Evolutionary conservation across 1,140 invertebrate species (phyloP), one percentile per base, ranked within the genome.

Genomic region (Drosophila truncata): DNA sequence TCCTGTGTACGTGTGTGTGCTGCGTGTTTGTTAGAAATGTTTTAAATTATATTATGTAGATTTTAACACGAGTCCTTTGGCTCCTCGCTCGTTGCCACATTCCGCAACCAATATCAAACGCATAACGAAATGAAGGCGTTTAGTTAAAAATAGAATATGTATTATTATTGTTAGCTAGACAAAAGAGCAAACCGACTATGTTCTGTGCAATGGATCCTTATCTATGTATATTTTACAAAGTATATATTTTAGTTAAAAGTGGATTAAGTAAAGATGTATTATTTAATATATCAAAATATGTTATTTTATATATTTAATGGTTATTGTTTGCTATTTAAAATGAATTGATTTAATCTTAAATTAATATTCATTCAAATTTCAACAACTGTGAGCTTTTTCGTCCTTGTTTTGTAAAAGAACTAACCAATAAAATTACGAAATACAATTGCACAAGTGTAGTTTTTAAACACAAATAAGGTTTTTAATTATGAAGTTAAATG

Each of bases 131-230:
- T 47, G 29, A 69, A 61, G 59, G 70, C 69, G 70, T 72, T 23
- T 70, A 76, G 73, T 57, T 82, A 67, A 55, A 55, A 37, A 54
- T 78, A 78, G 57, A 55, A 35, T 65, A 69, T 72, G 63, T 88
- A 64, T 82, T 85, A 64, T 79, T 85, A 57, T 78, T 79, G 31
- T 77, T 88, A 78, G 65, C 75, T 86, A 86, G 83, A 86, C 59
- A 86, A 88, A 86, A 35, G 27, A 72, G 79, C 76, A 75, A 87
- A 79, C 27, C 55, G 59, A 35, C 57, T 41, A 50, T 69, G 54
- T 55, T 71, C 29, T 60, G 60, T 75, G 61, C 58, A 82, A 71
- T 85, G 84, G 70, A 70, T 85, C 78, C 66, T 73, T 76, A 71
- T 33, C n/a, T 64, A 57, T 20, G 18, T 54, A 37, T 66, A 58